Conservation (phyloP, 2,113 vertebrate genomes). For the Ptilonorhynchus violaceus region DNA sequence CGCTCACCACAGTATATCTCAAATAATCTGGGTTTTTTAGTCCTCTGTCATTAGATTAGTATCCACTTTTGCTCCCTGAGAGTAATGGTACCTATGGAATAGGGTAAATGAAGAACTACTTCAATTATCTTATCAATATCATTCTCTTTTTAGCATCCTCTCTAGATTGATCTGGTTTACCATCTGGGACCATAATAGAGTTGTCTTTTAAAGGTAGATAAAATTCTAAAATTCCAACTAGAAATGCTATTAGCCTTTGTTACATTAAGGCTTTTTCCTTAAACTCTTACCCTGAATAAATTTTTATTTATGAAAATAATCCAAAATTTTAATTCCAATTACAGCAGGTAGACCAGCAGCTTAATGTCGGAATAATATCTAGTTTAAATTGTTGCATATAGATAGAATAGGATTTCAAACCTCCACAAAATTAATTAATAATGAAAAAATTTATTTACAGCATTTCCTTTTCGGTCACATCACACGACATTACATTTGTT, state of each 20-base stretch:
- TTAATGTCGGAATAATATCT: background rate
- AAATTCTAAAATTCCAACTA: background rate
- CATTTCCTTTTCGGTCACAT: background rate
- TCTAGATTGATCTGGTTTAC: background rate
- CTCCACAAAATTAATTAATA: background rate
- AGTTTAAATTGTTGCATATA: background rate
- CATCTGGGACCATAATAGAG: background rate
- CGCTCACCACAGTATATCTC: background rate
- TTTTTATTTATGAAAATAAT: background rate
- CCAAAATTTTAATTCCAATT: slow-evolving; percentile 21
- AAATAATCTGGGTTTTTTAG: background rate
- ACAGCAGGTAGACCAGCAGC: background rate
- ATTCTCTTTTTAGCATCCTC: background rate
- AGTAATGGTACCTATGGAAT: background rate
- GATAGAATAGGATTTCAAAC: background rate
- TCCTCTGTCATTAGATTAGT: background rate
- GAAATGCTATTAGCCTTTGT: background rate
- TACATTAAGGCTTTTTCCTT: background rate
- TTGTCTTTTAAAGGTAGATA: background rate
- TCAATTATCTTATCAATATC: background rate
- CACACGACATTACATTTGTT: background rate
- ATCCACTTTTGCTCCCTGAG: background rate
- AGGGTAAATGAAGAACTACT: background rate
- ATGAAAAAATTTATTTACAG: background rate
- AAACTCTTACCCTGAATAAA: background rate